A percentile compares a stretch with the other conserved stretches of the same genome.
These are phyloP conservation scores for Congeria kusceri DNA, from an alignment of 2,888 invertebrate genomes.

Conservation along the genomic window DNA sequence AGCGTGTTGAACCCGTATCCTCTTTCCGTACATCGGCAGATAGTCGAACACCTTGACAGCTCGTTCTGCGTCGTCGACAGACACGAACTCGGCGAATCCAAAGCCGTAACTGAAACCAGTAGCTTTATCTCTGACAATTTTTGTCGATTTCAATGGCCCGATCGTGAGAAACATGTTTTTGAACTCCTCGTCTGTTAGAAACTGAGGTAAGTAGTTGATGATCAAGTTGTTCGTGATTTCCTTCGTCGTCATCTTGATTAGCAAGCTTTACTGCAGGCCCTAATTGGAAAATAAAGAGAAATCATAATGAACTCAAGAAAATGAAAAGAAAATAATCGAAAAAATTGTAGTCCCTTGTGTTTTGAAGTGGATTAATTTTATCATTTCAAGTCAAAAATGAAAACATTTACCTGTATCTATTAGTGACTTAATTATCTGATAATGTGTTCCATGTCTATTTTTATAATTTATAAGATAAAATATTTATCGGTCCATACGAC, in stretches of 20 bases:
- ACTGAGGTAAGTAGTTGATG: constrained; percentile 97
- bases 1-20: constrained; percentile 96
- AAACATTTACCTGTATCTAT: no score
- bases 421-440: no score
- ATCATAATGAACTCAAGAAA: no score
- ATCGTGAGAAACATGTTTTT: constrained; percentile 95
- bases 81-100: constrained; percentile 96
- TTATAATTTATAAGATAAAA: no score
- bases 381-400: no score
- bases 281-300: background rate
- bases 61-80: constrained; percentile 93
- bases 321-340: no score
- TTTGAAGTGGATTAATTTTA: no score
- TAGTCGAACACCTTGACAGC: constrained; percentile 96
- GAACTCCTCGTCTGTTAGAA: constrained; percentile 95
- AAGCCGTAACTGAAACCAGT: constrained; percentile 98
- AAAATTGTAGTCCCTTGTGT: no score
- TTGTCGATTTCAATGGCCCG: constrained; percentile 95
- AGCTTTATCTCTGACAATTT: constrained; percentile 88
- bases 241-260: constrained; percentile 17
- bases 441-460: no score
- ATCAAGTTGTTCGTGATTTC: constrained; percentile 90
- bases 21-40: constrained; percentile 94
- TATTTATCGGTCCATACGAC: no score
- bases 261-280: background rate